phyloP scores from a whole-genome alignment of 2,797 vertebrate species.

The Poeciliopsis paucimaculata region DNA sequence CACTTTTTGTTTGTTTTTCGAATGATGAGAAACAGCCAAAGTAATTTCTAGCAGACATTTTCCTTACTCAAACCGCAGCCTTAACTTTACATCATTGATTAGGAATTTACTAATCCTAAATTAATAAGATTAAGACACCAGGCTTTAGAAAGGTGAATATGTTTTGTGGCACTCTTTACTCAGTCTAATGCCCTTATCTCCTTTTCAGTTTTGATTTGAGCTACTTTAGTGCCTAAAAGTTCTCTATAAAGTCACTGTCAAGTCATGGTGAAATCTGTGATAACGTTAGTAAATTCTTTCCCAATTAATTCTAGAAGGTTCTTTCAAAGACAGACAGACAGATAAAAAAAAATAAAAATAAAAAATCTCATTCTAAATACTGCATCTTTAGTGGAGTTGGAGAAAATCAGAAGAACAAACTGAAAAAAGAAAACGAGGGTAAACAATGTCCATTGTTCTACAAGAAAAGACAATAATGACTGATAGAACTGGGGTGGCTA shows the following conservation, averaged over 20 bases:
- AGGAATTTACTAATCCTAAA: neutral
- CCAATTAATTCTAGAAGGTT: neutral
- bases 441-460: slow-evolving; percentile 75
- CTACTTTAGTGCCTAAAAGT: neutral
- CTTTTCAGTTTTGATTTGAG: neutral
- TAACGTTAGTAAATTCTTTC: neutral
- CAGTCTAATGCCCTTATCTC: neutral
- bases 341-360: neutral
- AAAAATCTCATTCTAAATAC: slow-evolving; percentile 32
- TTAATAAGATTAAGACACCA: neutral
- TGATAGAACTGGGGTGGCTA: slow-evolving; percentile 75
- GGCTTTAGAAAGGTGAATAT: neutral
- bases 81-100: neutral
- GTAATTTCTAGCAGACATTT: neutral
- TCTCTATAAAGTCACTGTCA: neutral
- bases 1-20: neutral
- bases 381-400: slow-evolving; percentile 30
- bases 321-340: neutral
- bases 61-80: neutral
- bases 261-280: neutral
- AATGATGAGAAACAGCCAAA: neutral
- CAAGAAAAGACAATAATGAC: slow-evolving; percentile 73
- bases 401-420: slow-evolving; percentile 22
- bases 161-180: neutral
- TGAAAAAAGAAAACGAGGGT: slow-evolving; percentile 17